Evolutionary conservation across 2,888 invertebrate species (phyloP).

Genomic region (Habroteleia sp.): DNA sequence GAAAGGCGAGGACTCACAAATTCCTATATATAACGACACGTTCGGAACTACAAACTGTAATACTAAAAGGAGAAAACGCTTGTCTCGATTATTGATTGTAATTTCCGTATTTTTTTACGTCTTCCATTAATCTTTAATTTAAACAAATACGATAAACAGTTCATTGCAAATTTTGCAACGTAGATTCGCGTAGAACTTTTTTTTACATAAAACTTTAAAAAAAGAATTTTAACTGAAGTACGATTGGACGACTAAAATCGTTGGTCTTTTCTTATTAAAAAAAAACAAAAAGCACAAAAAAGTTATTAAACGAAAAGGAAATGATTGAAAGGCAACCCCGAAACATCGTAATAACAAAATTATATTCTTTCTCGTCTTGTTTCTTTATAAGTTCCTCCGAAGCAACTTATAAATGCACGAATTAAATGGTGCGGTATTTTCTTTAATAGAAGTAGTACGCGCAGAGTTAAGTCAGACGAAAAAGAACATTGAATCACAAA

Average conservation of each 20-base stretch:
- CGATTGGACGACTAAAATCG: no score
- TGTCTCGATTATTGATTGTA: conserved; percentile 30
- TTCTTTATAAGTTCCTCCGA: background rate
- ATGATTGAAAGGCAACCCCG: conserved; percentile 11
- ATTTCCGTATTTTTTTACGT: no score
- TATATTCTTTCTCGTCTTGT: background rate
- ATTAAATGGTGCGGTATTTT: background rate
- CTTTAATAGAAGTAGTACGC: background rate
- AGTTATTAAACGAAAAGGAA: conserved; percentile 13
- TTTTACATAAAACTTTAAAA: no score
- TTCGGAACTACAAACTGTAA: conserved; percentile 42
- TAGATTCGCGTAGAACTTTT: no score
- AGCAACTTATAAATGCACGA: background rate
- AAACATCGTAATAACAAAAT: conserved; percentile 1
- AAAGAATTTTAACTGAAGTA: no score
- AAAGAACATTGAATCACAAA: conserved; percentile 1
- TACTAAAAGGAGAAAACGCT: conserved; percentile 33
- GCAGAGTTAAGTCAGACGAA: background rate
- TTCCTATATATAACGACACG: conserved; percentile 49
- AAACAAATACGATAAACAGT: no score
- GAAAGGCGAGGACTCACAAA: conserved; percentile 43
- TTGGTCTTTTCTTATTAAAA: no score
- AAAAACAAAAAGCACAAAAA: conserved; percentile 9
- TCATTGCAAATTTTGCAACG: background rate
- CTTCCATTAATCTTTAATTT: no score